Evolutionary conservation across 2,797 vertebrate genomes (phyloP), one percentile per base, ranked within the genome.

Genomic region (Gymnoscopelus microlampas): DNA sequence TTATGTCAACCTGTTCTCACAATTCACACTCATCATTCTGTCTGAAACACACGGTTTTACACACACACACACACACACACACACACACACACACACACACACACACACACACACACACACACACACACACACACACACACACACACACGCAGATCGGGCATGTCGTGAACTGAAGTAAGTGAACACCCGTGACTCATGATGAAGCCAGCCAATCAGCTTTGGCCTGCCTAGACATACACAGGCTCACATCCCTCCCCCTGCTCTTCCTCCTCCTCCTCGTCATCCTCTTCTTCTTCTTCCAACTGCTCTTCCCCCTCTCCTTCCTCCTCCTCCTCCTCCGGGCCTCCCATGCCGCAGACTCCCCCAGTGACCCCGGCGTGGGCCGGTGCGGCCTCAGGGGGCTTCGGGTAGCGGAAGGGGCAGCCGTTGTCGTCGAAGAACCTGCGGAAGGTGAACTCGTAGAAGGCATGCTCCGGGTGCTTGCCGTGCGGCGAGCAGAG

Each of bases 371-470:
- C 91, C 63, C 82, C 71, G 0, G 71, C 39, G 0, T 81, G 48
- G 53, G 53, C 60, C 32, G 83, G 85, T 19, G 57, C 85, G n/a
- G 85, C 80, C 73, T 94, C 96, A 0, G 90, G 93, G 23, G 98
- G 96, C 77, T 99, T 99, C 0, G 98, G 98, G 85, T 97, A 98
- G 71, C 96, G 93, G 84, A 99, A 99, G 0, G 98, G 98, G 87
- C 98, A 97, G 57, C 98, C 97, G 0, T 99, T 96, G 91, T 99
- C 97, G 50, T 99, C 98, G 0, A 99, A 99, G 93, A 99, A 99
- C 76, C 98, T 92, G 67, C 98, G 95, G 93, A 99, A 99, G 79
- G 98, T 99, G 86, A 99, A 99, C 81, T 99, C 98, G 0, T 99
- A 99, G 84, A 99, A 99, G 4, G 98, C 98, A 5, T 99, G 98